Base-by-base conservation (phyloP, 2,113 vertebrate species). In the Brevimyrus niger region DNA sequence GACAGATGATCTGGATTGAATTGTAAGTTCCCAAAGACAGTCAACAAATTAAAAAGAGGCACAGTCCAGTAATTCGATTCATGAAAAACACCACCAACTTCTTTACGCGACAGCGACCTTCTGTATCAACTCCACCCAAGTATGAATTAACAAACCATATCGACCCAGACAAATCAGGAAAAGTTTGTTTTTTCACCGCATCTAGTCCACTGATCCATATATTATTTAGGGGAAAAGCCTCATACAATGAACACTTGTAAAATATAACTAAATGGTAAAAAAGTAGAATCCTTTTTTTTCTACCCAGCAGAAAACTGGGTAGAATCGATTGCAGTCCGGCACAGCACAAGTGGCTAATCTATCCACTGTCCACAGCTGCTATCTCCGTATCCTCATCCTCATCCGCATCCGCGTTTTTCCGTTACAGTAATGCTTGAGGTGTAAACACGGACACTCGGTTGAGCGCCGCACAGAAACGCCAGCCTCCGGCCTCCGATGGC, bases 401-500 rank as follows among this genome's bases (percentile, higher is more conserved):
- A n/a, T n/a, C 87, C 89, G 92, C 35, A 89, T 58, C 73, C 90
- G 44, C 58, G 87, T 90, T 90, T 91, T 82, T 89, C 65, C 23
- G 82, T 73, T 55, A 55, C 65, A 10, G 84, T 61, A 89, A 87
- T 86, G 92, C 92, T 91, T 90, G 93, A 94, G 93, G 94, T 95
- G 95, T 95, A 95, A 95, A 96, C 95, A 95, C 92, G 93, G 91
- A 93, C 93, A 93, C 94, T 89, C 92, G 91, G 92, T 92, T 90
- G 89, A 91, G 89, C 93, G 89, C 91, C 65, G 91, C 92, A 89
- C 92, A 88, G 92, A 93, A 91, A 89, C 84, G 92, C 93, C 93
- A 95, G 92, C 92, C 93, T 94, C 94, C 90, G 91, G 92, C 93
- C 94, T 92, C 93, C 91, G 93, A 93, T 93, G 88, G 91, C 93